Conservation (phyloP, 2,888 invertebrate species). For the Microctonus hyperodae region DNA sequence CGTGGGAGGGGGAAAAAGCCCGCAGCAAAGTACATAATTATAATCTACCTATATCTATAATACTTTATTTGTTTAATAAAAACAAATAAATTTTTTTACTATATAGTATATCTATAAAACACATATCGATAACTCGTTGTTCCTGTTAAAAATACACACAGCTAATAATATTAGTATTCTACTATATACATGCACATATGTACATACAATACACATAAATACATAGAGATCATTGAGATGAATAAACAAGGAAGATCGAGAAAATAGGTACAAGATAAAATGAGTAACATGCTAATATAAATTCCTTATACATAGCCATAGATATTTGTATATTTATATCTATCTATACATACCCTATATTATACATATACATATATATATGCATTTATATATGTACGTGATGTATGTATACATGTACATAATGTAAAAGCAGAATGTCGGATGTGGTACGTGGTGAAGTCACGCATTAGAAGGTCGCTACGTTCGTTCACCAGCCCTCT, state of each 20-base stretch:
- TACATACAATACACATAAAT: not conserved
- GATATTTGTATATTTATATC: not conserved
- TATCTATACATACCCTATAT: not conserved
- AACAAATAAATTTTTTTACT: too few relatives aligned
- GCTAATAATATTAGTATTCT: too few relatives aligned
- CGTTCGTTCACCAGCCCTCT: conserved; percentile 40
- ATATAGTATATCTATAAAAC: too few relatives aligned
- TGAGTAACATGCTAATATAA: not conserved
- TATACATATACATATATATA: not conserved
- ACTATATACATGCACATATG: too few relatives aligned
- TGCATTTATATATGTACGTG: not conserved
- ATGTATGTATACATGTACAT: not conserved
- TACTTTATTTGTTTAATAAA: too few relatives aligned
- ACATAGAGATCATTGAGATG: not conserved
- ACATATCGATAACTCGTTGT: too few relatives aligned
- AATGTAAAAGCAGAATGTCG: conserved; percentile 29
- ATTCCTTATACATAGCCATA: too few relatives aligned
- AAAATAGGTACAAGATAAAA: not conserved
- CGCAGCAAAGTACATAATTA: not conserved
- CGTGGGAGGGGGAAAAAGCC: not conserved
- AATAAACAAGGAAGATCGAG: not conserved
- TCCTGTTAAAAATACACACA: too few relatives aligned
- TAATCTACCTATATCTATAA: too few relatives aligned
- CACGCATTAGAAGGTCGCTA: conserved; percentile 52
- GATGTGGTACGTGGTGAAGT: conserved; percentile 41